Evolutionary conservation across 2,888 invertebrate species (phyloP), one percentile per base, ranked within the genome.

Genomic region (Bruchidius siliquastri): DNA sequence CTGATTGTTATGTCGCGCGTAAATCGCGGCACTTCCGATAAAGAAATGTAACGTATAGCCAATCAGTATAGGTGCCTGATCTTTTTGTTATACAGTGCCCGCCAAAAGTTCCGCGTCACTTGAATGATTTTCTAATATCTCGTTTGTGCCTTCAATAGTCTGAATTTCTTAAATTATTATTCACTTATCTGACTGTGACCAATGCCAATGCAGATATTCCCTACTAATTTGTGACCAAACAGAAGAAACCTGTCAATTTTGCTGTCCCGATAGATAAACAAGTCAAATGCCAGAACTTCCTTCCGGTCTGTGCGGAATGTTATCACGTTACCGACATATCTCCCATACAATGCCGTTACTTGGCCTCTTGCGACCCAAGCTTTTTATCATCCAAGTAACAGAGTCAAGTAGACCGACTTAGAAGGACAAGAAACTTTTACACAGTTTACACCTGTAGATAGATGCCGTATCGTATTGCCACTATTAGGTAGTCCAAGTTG

Each of bases 271-370:
- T 49, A 49, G 49, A 49, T 49, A 49, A 49, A 77, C 72, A 79
- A 77, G 80, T 80, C 80, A 80, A 74, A 80, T 80, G 80, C 79
- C 81, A 79, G 73, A 74, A 77, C 79, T 80, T 81, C 81, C 81
- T 80, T 81, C 81, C 81, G 78, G n/a, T n/a, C n/a, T n/a, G 79
- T 70, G 70, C 30, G 10, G 49, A 49, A 13, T 13, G 6, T 49
- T 49, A 49, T 49, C 49, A 13, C 49, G 13, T 8, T 49, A 49
- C 49, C 8, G 49, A 26, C 13, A 49, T 13, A 8, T 30, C 30
- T 30, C 3, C 3, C 3, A 30, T 8, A 30, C 49, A 49, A 13
- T 49, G 49, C 18, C 49, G 49, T 49, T 49, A 3, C 18, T 26
- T 3, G 49, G 49, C 3, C 3, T 49, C 8, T 26, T 26, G 26